Percentiles rank a stretch among this genome's conserved stretches.
These are phyloP conservation scores for Onthophagus taurus DNA, from an alignment of 1,140 invertebrate species.

Conservation along the genomic window DNA sequence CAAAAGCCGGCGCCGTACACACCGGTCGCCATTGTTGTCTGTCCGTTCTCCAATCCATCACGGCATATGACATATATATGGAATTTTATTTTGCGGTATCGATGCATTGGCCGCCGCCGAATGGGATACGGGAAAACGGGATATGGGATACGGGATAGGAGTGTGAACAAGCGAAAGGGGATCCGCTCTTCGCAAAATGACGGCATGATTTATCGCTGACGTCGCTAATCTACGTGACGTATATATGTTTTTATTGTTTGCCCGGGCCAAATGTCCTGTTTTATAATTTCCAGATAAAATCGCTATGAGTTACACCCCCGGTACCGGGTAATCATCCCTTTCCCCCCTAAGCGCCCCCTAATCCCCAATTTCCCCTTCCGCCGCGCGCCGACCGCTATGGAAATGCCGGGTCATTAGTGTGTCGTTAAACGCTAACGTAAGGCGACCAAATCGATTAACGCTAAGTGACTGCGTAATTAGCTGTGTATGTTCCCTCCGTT, in stretches of 20 bases:
- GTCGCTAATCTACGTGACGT: slow-evolving; percentile 38
- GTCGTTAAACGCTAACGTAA: slow-evolving; percentile 39
- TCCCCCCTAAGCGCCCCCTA: slow-evolving; percentile 1
- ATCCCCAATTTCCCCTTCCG: neutral
- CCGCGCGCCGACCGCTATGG: slow-evolving; percentile 29
- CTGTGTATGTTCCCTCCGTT: slow-evolving; percentile 34
- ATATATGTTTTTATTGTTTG: slow-evolving; percentile 39
- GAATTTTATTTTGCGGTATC: slow-evolving; percentile 36
- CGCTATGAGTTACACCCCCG: slow-evolving; percentile 29
- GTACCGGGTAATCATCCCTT: slow-evolving; percentile 13
- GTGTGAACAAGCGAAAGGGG: slow-evolving; percentile 7
- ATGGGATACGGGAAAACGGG: slow-evolving; percentile 1
- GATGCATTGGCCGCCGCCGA: slow-evolving; percentile 24
- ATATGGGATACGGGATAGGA: neutral
- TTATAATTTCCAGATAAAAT: slow-evolving; percentile 38
- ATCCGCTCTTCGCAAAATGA: slow-evolving; percentile 30
- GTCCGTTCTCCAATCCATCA: slow-evolving; percentile 33
- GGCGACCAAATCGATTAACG: slow-evolving; percentile 40
- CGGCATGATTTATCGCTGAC: slow-evolving; percentile 38
- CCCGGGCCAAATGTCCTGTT: slow-evolving; percentile 32
- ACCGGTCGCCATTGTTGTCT: slow-evolving; percentile 25
- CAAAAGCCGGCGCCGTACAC: slow-evolving; percentile 1
- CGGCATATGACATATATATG: slow-evolving; percentile 30
- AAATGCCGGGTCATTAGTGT: slow-evolving; percentile 39
- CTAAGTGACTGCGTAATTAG: slow-evolving; percentile 41